Base-by-base conservation (phyloP, 2,888 invertebrate species). In the Embidobia sp. region DNA sequence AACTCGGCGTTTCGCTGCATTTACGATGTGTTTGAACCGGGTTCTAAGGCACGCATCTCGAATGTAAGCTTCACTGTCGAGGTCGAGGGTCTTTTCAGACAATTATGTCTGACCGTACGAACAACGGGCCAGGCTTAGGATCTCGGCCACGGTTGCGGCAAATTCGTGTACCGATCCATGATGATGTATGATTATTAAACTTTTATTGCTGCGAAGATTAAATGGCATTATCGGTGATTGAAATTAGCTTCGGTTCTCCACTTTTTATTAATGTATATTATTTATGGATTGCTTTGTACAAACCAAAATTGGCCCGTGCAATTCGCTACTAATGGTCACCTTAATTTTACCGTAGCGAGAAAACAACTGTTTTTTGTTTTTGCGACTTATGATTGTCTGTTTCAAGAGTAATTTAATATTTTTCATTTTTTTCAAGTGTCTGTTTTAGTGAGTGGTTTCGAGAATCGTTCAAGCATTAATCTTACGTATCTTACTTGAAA, bases 71-170 rank as follows among this genome's bases (percentile, higher is more conserved):
- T 57, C 27, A 15, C 61, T 48, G 53, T 51, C 22, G 49, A 44
- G 76, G 69, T 57, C 69, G 63, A 49, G 48, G 69, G 64, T 57
- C 64, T 70, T 51, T 74, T 53, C 59, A 59, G 66, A 74, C 59
- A 74, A 73, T 73, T 73, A 73, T 59, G 35, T 31, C 13, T 57
- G 42, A 73, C 55, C 64, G 64, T 73, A 63, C 40, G 64, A 66
- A 66, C 72, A 72, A 72, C 72, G 63, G 63, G 33, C 42, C 42
- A 13, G 55, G 29, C 57, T 63, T 57, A 73, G 49, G 42, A 73
- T 64, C 73, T 73, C 49, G 73, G 73, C 64, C 64, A 64, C 73
- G 73, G 73, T 64, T 64, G 49, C 64, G 29, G 63, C 57, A 49
- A 64, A 73, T 73, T 64, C 57, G 64, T 64, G 57, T 64, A 64